These are phyloP conservation scores for Mizuhopecten yessoensis DNA, from an alignment of 1,140 invertebrate species.

Conservation along the genomic window DNA sequence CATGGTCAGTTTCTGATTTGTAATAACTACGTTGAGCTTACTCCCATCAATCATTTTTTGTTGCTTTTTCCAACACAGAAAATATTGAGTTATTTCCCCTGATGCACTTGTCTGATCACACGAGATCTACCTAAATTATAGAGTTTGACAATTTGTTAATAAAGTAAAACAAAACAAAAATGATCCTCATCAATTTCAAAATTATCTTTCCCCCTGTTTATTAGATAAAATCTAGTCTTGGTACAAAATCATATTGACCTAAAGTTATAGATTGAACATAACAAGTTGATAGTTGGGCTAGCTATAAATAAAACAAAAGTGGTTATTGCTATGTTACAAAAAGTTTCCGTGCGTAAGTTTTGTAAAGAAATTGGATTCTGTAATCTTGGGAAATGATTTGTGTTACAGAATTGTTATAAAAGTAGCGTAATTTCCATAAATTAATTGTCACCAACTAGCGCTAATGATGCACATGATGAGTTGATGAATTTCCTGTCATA, in stretches of 20 bases:
- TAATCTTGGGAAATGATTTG: background rate
- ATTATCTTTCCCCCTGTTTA: too few species aligned
- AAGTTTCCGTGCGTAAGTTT: background rate
- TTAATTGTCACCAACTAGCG: background rate
- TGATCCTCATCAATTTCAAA: too few species aligned
- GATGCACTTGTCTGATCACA: background rate
- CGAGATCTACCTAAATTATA: too few species aligned
- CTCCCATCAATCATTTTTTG: background rate
- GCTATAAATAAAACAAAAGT: background rate
- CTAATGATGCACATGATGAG: constrained; percentile 38
- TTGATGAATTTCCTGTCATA: background rate
- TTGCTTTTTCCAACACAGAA: background rate
- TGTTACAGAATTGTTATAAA: background rate
- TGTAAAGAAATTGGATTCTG: background rate
- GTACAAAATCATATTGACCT: too few species aligned
- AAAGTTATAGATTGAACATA: too few species aligned
- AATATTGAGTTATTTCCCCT: background rate
- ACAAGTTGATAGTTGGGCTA: too few species aligned
- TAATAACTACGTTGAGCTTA: background rate
- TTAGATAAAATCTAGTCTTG: too few species aligned
- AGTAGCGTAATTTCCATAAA: background rate
- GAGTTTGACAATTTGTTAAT: too few species aligned
- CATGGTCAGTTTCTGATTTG: background rate
- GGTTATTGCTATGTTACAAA: background rate
- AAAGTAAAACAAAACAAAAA: too few species aligned